Evolutionary conservation across 2,888 invertebrate species (phyloP).

Genomic region (Drosophila atripex): DNA sequence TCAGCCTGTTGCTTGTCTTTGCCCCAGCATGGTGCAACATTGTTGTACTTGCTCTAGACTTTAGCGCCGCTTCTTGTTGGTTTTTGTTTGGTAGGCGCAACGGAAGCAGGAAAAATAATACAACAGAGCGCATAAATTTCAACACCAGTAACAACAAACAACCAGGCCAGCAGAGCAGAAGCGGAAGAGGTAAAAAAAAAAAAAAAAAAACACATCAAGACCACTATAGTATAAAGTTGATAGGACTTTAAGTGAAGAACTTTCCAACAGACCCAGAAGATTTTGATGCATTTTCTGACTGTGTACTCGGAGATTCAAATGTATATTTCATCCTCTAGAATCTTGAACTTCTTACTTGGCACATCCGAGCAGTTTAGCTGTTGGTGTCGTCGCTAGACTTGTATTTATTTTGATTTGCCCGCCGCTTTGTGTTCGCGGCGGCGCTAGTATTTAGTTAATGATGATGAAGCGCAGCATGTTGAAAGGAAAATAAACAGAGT

Average conservation of each 20-base stretch:
- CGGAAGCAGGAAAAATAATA: slow-evolving; percentile 72
- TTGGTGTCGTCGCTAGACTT: slow-evolving; percentile 17
- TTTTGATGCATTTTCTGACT: not conserved
- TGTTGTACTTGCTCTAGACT: slow-evolving; percentile 45
- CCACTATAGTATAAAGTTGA: slow-evolving; percentile 50
- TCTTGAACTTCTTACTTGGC: slow-evolving; percentile 27
- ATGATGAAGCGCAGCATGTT: slow-evolving; percentile 76
- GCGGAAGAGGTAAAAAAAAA: slow-evolving; percentile 35
- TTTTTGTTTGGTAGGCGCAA: slow-evolving; percentile 56
- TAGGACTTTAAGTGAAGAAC: no score
- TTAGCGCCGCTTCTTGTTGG: slow-evolving; percentile 20
- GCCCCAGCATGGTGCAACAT: slow-evolving; percentile 68
- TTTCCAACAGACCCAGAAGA: not conserved
- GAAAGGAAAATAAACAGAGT: slow-evolving; percentile 72
- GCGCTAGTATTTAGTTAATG: slow-evolving; percentile 69
- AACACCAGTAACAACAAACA: slow-evolving; percentile 52
- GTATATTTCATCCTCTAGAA: slow-evolving; percentile 3
- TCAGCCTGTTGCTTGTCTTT: slow-evolving; percentile 72
- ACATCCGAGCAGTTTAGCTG: slow-evolving; percentile 25
- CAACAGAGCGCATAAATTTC: slow-evolving; percentile 70
- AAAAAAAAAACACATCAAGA: slow-evolving; percentile 53
- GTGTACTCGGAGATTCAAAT: not conserved
- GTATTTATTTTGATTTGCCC: slow-evolving; percentile 73
- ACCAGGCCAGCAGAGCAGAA: slow-evolving; percentile 9
- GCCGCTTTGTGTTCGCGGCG: slow-evolving; percentile 26